Percentiles rank a stretch among this genome's conserved stretches.
phyloP scores from a whole-genome alignment of 2,797 vertebrate species.

The Malurus leucopterus region DNA sequence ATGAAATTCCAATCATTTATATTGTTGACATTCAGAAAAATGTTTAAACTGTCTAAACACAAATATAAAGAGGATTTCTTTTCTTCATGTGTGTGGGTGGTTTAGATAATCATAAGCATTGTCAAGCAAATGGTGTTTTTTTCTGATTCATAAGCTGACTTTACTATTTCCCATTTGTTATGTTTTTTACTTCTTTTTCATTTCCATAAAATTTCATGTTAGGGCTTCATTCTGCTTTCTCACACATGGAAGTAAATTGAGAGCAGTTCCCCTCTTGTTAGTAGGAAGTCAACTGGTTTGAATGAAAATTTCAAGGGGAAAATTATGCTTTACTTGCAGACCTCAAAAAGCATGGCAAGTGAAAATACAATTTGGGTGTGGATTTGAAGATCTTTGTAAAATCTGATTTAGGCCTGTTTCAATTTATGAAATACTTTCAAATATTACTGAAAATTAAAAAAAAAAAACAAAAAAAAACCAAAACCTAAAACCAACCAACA shows the following conservation, averaged over 20 bases:
- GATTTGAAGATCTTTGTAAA: background rate
- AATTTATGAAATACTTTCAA: background rate
- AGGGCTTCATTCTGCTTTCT: background rate
- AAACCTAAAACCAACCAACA: background rate
- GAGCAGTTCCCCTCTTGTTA: background rate
- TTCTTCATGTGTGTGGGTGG: background rate
- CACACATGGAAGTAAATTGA: background rate
- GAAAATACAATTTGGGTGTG: background rate
- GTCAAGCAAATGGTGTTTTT: background rate
- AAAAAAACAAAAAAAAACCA: accelerated
- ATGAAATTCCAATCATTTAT: background rate
- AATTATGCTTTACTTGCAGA: background rate
- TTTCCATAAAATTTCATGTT: background rate
- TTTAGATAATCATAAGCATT: background rate
- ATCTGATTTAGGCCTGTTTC: background rate
- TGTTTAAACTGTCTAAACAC: background rate
- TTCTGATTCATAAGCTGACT: background rate
- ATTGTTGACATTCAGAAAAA: background rate
- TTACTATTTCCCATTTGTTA: background rate
- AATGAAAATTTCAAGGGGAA: background rate
- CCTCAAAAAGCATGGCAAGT: background rate
- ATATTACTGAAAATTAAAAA: background rate
- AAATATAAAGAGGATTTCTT: background rate
- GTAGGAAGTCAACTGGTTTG: background rate
- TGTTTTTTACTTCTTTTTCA: background rate